phyloP scores from a whole-genome alignment of 2,888 invertebrate genomes.

The Nudaria mundana region DNA sequence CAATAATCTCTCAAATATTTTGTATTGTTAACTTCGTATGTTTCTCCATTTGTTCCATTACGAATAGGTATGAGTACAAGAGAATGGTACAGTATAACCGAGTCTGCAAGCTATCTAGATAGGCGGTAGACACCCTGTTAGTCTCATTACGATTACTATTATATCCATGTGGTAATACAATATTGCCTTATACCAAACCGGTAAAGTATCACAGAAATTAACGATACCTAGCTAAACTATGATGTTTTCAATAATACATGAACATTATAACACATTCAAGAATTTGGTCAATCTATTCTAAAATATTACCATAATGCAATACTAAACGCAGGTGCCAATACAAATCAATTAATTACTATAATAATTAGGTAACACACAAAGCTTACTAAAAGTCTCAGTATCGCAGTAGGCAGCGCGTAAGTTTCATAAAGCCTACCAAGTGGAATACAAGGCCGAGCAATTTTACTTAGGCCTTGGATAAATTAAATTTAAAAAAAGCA shows the following conservation, averaged over 20 bases:
- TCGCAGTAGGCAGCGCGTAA: too few species aligned
- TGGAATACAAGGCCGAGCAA: conserved; percentile 33
- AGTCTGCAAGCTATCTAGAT: too few species aligned
- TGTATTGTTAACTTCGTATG: too few species aligned
- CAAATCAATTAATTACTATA: conserved; percentile 36
- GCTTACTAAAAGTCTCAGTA: conserved; percentile 41
- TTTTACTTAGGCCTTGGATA: conserved; percentile 33
- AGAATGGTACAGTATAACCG: too few species aligned
- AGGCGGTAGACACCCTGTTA: conserved; percentile 14
- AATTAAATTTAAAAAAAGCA: conserved; percentile 19
- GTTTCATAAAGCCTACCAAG: too few species aligned
- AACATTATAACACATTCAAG: conserved; percentile 56
- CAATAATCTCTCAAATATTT: too few species aligned
- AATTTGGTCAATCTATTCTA: conserved; percentile 59
- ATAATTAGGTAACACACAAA: conserved; percentile 48
- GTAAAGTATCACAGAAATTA: conserved; percentile 81
- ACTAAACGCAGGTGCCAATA: conserved; percentile 36
- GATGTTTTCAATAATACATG: conserved; percentile 57
- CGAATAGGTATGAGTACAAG: too few species aligned
- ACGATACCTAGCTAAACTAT: conserved; percentile 77
- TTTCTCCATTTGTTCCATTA: too few species aligned
- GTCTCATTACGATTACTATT: conserved; percentile 32
- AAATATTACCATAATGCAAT: conserved; percentile 33
- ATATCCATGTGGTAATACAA: conserved; percentile 55
- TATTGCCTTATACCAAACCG: conserved; percentile 75